Conservation (phyloP, 2,797 vertebrate species). For the Lagocephalus sceleratus region DNA sequence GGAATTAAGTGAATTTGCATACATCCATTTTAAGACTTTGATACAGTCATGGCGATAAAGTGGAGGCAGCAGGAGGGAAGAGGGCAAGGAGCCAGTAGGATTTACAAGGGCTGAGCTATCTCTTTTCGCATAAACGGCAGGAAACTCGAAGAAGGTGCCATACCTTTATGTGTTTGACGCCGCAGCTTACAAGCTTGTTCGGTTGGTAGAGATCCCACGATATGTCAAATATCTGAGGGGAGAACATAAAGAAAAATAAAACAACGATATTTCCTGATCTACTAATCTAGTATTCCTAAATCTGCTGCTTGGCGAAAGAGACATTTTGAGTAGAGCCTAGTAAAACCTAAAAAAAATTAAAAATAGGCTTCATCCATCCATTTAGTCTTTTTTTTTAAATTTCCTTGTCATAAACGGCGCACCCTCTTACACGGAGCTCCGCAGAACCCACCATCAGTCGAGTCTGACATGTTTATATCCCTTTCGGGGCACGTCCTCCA, state of each 20-base stretch:
- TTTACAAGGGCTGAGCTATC: constrained; percentile 31
- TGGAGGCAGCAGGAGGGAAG: constrained; percentile 15
- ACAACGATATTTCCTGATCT: neutral
- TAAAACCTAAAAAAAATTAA: neutral
- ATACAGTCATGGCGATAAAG: constrained; percentile 51
- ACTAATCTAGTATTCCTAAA: neutral
- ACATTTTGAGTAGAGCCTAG: neutral
- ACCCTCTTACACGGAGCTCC: constrained; percentile 41
- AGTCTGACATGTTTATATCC: constrained; percentile 63
- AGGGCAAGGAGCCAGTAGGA: constrained; percentile 5
- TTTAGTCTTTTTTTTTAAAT: constrained; percentile 62
- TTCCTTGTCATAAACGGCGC: constrained; percentile 63
- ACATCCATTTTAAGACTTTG: constrained; percentile 62
- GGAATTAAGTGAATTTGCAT: constrained; percentile 64
- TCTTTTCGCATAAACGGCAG: constrained; percentile 46
- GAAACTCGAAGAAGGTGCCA: constrained; percentile 17
- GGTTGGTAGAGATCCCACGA: constrained; percentile 99
- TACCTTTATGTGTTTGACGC: constrained; percentile 99
- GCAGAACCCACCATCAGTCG: constrained; percentile 64
- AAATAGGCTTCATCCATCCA: constrained; percentile 13
- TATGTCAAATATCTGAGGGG: constrained; percentile 96
- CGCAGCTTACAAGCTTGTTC: constrained; percentile 98
- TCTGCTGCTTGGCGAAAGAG: neutral
- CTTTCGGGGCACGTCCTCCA: constrained; percentile 34
- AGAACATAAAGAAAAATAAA: constrained; percentile 12